Evolutionary conservation across 2,797 vertebrate genomes (phyloP), one percentile per base, ranked within the genome.

Genomic region (Nasua narica): DNA sequence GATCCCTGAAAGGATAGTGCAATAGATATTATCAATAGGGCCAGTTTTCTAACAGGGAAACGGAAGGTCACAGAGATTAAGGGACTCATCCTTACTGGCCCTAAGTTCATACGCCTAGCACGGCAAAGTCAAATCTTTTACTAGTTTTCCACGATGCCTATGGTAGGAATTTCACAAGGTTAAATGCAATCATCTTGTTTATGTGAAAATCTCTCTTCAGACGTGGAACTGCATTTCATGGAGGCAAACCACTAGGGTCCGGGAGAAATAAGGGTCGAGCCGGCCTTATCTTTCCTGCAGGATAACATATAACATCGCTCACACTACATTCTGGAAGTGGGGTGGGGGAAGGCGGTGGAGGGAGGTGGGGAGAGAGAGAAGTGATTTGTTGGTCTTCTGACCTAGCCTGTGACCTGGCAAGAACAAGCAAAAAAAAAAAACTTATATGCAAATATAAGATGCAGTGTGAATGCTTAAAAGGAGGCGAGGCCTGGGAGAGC

Each of bases 401-500:
- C 76, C 83, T 48, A 79, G 56, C 56, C 72, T 25, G 15, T 89
- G 56, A 76, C 43, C 72, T 58, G 86, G 88, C 43, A 89, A 87
- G 37, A 95, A 88, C 50, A 90, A 76, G 96, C 93, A 92, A 92
- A 97, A 96, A 92, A 92, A 97, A 96, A 87, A 86, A 93, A 91
- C 89, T 35, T 70, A n/a, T 0, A 21, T 67, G 60, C 83, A 90
- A 79, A 91, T 82, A 72, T 11, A 65, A 54, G 87, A 65, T 70
- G 32, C 37, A 72, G n/a, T 7, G 69, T 91, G 77, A 78, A 92
- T 67, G 40, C 56, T 77, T 81, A 52, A 46, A 60, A n/a, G 25
- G 52, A 93, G 72, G 69, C 14, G 27, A 87, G 37, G 50, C 58
- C n/a, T n/a, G 25, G 46, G 62, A 67, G n/a, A 74, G 62, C 48